Base-by-base conservation (phyloP, 2,888 invertebrate species). In the Ganaspis brasiliensis region DNA sequence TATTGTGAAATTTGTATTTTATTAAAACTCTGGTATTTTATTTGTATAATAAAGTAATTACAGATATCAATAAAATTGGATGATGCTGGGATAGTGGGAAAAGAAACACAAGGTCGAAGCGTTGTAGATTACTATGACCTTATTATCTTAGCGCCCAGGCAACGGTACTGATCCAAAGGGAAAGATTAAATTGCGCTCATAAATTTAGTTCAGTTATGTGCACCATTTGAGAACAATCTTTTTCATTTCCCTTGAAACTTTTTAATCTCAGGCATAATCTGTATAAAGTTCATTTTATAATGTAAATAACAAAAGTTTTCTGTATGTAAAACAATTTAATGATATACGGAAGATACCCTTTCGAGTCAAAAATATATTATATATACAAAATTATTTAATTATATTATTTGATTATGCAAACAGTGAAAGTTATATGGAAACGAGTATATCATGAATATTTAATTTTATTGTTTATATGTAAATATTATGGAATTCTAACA, bases 111-210 rank as follows among this genome's bases (percentile, higher is more conserved):
- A 86, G 84, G 83, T 82, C 84, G 72, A 49, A 56, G 49, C 55
- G 45, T 70, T 45, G 57, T 82, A 79, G 76, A 86, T 85, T 81
- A 80, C 74, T 82, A 63, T 78, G 82, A 86, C 85, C 84, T 84
- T 84, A 83, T 83, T 83, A 82, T 80, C 78, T 45, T 56, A 45
- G 52, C 59, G 49, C 31, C 37, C 63, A 74, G 49, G 37, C 78
- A 83, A 73, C 80, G 80, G 55, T 55, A 57, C 59, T 55, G 37
- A 52, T 24, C 49, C 61, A 63, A 21, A 40, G 37, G 37, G 40
- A 40, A 63, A 40, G 21, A 63, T 63, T 63, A 63, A 63, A 21
- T 63, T 63, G 37, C 40, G 35, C 21, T 24, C 40, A 40, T 37
- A 37, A 61, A 63, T 40, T 63, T 21, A 24, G 19, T 19, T 52